Evolutionary conservation across 2,113 vertebrate species (phyloP).

Genomic region (Ciconia stormi): DNA sequence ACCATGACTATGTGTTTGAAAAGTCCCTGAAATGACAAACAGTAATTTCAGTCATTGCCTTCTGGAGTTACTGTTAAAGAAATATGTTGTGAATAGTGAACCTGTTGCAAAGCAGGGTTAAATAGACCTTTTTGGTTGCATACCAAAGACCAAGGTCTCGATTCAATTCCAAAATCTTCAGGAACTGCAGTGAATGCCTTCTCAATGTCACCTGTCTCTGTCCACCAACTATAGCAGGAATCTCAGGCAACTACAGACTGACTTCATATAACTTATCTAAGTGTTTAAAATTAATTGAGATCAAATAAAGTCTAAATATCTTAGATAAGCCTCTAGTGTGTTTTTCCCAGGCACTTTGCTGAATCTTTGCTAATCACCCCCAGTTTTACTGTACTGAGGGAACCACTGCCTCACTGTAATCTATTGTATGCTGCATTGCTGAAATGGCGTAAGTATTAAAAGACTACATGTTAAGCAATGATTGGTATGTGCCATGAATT

Average conservation of each 20-base stretch:
- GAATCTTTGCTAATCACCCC: background rate
- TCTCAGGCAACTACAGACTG: background rate
- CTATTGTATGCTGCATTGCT: background rate
- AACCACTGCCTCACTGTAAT: background rate
- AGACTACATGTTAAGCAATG: background rate
- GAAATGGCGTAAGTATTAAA: slow-evolving; percentile 35
- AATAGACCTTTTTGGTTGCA: background rate
- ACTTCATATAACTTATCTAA: background rate
- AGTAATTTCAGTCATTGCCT: background rate
- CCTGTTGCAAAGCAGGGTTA: background rate
- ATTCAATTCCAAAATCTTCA: background rate
- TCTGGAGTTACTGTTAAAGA: background rate
- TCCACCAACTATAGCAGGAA: background rate
- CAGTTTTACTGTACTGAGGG: background rate
- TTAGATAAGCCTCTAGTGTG: background rate
- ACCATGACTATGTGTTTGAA: background rate
- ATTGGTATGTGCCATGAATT: slow-evolving; percentile 9
- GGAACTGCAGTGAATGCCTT: background rate
- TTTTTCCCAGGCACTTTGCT: background rate
- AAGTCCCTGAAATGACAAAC: background rate
- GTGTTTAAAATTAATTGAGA: background rate
- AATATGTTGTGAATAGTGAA: background rate
- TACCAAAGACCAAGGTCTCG: accelerated
- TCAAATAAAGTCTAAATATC: background rate
- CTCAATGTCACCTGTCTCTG: accelerated